Evolutionary conservation across 2,113 vertebrate species (phyloP).

Genomic region (Colinus virginianus): DNA sequence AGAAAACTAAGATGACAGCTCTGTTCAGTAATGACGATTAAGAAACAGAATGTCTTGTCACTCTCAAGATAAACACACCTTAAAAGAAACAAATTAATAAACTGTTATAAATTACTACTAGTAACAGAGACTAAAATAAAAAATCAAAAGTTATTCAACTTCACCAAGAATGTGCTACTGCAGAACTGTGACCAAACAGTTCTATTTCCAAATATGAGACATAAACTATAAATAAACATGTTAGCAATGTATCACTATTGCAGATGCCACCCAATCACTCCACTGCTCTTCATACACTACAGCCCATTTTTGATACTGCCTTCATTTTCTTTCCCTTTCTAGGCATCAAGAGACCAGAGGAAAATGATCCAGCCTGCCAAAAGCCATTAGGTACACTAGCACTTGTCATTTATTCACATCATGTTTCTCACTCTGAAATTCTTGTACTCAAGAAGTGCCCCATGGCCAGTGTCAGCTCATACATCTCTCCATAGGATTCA

Average conservation of each 20-base stretch:
- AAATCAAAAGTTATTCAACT: background rate
- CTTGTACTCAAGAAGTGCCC: background rate
- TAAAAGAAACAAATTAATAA: background rate
- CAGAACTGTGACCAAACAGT: background rate
- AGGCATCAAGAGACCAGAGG: background rate
- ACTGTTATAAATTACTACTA: background rate
- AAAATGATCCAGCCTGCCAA: background rate
- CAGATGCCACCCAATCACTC: rapidly evolving
- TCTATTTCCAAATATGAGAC: slow-evolving; percentile 23
- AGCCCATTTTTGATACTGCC: background rate
- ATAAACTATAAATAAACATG: slow-evolving; percentile 45
- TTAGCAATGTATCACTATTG: background rate
- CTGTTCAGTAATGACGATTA: background rate
- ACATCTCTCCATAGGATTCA: background rate
- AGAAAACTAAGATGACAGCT: background rate
- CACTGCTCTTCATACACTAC: background rate
- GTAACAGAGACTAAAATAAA: background rate
- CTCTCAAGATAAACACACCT: background rate
- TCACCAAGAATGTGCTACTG: background rate
- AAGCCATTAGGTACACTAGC: background rate
- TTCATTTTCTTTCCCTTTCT: background rate
- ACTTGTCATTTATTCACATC: background rate
- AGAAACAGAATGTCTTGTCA: background rate
- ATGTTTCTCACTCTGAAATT: background rate
- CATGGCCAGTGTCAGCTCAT: background rate